A percentile compares a stretch with the other conserved stretches of the same genome.
Conservation (phyloP, 2,113 vertebrate species). For the Fukomys damarensis region DNA sequence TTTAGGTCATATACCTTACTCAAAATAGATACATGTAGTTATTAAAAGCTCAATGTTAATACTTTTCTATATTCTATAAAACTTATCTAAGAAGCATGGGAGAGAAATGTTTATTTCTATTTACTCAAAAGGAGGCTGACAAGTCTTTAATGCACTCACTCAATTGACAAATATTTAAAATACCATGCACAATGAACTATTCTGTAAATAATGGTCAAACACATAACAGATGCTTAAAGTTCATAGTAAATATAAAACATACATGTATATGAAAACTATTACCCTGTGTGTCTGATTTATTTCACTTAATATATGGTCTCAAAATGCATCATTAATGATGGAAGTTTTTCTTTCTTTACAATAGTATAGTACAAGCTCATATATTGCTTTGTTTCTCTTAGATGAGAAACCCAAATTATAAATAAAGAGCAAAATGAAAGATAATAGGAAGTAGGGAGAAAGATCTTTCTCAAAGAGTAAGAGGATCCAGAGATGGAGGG, state of each 20-base stretch:
- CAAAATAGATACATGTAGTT: not conserved
- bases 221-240: not conserved
- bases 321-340: not conserved
- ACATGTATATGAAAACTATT: not conserved
- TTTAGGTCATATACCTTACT: not conserved
- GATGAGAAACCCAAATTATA: not conserved
- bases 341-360: not conserved
- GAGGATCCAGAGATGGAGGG: not conserved
- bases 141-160: not conserved
- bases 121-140: constrained; percentile 28
- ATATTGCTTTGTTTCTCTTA: not conserved
- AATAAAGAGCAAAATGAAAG: not conserved
- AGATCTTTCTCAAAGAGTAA: not conserved
- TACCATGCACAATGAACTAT: not conserved
- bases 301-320: not conserved
- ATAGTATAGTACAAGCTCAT: not conserved
- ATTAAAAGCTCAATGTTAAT: constrained; percentile 8
- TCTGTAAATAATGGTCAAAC: constrained; percentile 44
- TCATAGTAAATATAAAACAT: constrained; percentile 6
- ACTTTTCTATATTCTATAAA: not conserved
- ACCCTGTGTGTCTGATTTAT: not conserved
- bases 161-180: not conserved
- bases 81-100: not conserved
- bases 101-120: not conserved
- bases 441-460: not conserved